These are phyloP conservation scores for Microtus montanus DNA, from an alignment of 2,113 vertebrate genomes.

Conservation along the genomic window DNA sequence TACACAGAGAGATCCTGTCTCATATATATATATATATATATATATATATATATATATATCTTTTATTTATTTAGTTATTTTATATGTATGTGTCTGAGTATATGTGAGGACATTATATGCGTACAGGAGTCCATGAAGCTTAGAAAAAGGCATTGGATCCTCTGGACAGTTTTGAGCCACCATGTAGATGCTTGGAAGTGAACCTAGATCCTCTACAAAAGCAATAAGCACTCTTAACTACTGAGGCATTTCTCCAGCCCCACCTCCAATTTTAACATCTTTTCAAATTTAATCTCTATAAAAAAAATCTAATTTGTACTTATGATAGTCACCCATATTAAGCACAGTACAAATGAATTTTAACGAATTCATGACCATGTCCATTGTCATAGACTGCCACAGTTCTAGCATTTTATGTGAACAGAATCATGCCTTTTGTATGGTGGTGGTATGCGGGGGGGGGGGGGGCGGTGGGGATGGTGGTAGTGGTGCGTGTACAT, in stretches of 20 bases:
- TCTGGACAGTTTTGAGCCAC: not conserved
- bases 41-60: no score
- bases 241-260: not conserved
- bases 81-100: not conserved
- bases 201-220: not conserved
- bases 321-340: not conserved
- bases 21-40: no score
- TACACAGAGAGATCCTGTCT: not conserved
- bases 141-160: not conserved
- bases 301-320: not conserved
- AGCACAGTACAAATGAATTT: not conserved
- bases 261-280: not conserved
- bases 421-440: not conserved
- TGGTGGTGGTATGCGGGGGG: not conserved
- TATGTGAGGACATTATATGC: not conserved
- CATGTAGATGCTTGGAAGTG: not conserved
- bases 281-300: not conserved
- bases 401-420: not conserved
- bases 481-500: not conserved
- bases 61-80: not conserved
- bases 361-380: not conserved
- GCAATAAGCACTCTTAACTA: not conserved
- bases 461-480: not conserved
- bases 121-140: not conserved
- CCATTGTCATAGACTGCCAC: fast-evolving